Conservation (phyloP, 2,888 invertebrate species). For the Luperina nickerlii region DNA sequence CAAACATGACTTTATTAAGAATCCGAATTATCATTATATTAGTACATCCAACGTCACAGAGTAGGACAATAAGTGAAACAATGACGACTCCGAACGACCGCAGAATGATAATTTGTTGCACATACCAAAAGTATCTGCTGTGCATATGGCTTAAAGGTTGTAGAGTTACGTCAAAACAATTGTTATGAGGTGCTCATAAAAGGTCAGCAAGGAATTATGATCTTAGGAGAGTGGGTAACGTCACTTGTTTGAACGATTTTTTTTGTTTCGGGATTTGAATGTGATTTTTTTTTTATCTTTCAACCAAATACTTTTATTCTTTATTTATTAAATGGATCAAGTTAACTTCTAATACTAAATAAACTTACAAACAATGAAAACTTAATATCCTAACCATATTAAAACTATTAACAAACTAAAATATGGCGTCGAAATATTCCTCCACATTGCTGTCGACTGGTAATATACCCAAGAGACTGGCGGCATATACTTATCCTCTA, state of each 20-base stretch:
- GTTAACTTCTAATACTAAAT: no score
- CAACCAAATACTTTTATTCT: no score
- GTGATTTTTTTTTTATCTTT: no score
- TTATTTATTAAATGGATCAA: no score
- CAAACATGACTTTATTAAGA: conserved; percentile 31
- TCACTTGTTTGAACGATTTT: background rate
- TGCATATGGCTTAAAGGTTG: conserved; percentile 47
- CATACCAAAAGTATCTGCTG: conserved; percentile 67
- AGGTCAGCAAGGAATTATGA: background rate
- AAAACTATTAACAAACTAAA: no score
- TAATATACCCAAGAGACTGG: no score
- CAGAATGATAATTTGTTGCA: conserved; percentile 73
- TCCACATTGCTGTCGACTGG: no score
- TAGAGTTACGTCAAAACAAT: conserved; percentile 42
- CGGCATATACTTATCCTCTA: no score
- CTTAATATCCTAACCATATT: no score
- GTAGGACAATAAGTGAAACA: conserved; percentile 72
- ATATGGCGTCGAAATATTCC: no score
- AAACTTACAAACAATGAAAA: no score
- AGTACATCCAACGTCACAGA: conserved; percentile 67
- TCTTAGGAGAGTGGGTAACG: background rate
- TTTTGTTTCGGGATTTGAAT: background rate
- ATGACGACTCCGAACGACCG: conserved; percentile 70
- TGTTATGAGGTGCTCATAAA: background rate
- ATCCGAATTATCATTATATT: conserved; percentile 33